phyloP scores from a whole-genome alignment of 2,888 invertebrate species.

The Calephelis perditalis region DNA sequence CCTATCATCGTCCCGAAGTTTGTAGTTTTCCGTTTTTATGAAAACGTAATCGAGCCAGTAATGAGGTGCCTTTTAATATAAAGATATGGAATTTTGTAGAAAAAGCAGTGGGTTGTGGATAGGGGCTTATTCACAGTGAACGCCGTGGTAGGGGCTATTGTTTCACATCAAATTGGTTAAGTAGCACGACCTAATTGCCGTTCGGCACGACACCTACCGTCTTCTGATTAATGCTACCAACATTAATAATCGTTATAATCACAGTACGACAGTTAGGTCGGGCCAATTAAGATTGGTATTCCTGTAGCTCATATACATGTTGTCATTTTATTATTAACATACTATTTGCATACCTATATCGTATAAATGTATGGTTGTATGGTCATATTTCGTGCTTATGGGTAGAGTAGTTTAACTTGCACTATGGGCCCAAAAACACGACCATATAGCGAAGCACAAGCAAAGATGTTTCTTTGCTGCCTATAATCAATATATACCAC shows the following conservation, averaged over 20 bases:
- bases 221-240: conserved; percentile 33
- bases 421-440: no score
- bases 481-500: no score
- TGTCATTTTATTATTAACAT: not conserved
- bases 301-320: not conserved
- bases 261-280: conserved; percentile 20
- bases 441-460: no score
- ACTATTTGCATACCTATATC: no score
- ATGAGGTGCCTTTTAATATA: conserved; percentile 71
- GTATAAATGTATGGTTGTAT: no score
- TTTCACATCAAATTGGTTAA: conserved; percentile 74
- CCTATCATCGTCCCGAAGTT: conserved; percentile 47
- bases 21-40: conserved; percentile 57
- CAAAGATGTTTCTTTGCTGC: no score
- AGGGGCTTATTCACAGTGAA: conserved; percentile 71
- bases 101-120: conserved; percentile 55
- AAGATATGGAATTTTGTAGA: conserved; percentile 66
- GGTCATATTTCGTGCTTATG: no score
- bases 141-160: conserved; percentile 68
- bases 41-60: conserved; percentile 49
- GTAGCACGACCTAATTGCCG: conserved; percentile 65
- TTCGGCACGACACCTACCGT: conserved; percentile 54
- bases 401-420: no score
- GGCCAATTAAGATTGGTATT: conserved; percentile 16
- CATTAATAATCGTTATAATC: conserved; percentile 33